phyloP scores from a whole-genome alignment of 2,113 vertebrate species.

The Leucosticte australis region DNA sequence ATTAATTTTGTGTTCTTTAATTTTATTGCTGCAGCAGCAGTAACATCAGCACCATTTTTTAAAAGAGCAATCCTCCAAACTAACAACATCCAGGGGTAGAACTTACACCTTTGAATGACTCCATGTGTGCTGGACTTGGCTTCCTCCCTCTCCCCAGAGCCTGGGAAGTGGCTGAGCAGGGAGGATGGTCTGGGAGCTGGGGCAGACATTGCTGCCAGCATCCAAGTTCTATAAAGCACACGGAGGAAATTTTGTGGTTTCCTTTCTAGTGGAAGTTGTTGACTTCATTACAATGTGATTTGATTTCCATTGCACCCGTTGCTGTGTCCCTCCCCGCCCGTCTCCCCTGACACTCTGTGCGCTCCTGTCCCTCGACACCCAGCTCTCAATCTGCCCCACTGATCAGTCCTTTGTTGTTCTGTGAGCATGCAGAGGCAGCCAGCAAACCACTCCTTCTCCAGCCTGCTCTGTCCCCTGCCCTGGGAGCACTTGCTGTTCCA shows the following conservation, averaged over 20 bases:
- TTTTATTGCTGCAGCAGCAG: background rate
- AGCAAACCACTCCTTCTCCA: background rate
- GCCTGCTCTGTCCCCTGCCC: background rate
- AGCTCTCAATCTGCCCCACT: background rate
- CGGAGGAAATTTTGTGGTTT: slow-evolving; percentile 45
- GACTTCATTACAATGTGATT: background rate
- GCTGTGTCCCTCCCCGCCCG: background rate
- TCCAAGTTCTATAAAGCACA: background rate
- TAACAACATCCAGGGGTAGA: slow-evolving; percentile 47
- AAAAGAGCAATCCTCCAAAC: background rate
- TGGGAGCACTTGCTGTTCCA: background rate
- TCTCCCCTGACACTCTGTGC: background rate
- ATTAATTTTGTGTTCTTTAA: slow-evolving; percentile 12
- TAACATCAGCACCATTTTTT: slow-evolving; percentile 15
- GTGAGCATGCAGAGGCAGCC: background rate
- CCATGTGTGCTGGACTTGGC: background rate
- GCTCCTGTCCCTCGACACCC: background rate
- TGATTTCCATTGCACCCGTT: background rate
- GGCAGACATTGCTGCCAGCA: background rate
- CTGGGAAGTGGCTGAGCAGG: background rate
- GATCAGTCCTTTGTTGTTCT: background rate
- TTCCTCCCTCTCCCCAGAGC: background rate
- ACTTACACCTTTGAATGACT: background rate
- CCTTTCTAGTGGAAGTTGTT: slow-evolving; percentile 35
- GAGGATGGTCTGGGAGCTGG: background rate